phyloP scores from a whole-genome alignment of 2,888 invertebrate species.

The Conistra vaccinii region DNA sequence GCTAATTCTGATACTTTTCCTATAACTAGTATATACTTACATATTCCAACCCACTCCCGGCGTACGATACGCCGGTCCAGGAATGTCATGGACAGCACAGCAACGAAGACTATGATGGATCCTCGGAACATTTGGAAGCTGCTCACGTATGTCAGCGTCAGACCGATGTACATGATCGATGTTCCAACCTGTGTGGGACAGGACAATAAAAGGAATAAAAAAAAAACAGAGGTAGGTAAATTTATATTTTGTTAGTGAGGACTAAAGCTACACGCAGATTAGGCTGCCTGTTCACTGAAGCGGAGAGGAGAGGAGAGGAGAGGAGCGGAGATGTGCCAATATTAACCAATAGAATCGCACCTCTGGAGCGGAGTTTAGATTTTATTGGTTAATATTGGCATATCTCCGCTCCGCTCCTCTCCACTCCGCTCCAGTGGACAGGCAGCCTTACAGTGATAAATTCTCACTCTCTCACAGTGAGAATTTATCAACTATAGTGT shows the following conservation, averaged over 20 bases:
- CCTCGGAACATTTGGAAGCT: constrained; percentile 99
- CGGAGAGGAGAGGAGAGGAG: too few relatives aligned
- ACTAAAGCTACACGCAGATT: neutral
- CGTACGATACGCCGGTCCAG: constrained; percentile 92
- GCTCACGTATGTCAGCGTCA: constrained; percentile 97
- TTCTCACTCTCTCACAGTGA: too few relatives aligned
- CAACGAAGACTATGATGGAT: constrained; percentile 97
- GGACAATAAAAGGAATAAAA: neutral
- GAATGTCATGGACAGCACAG: constrained; percentile 95
- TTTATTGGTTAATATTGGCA: too few relatives aligned
- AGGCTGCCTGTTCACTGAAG: too few relatives aligned
- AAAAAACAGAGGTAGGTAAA: neutral
- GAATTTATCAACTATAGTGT: too few relatives aligned
- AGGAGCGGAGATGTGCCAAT: too few relatives aligned
- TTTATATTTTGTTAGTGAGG: neutral
- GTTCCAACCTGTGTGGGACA: constrained; percentile 92
- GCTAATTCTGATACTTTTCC: neutral
- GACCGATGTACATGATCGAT: constrained; percentile 97
- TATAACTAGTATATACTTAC: constrained; percentile 70
- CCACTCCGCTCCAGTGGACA: too few relatives aligned
- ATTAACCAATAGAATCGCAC: too few relatives aligned
- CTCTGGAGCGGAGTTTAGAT: too few relatives aligned
- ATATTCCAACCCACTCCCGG: constrained; percentile 95
- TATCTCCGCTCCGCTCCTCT: too few relatives aligned
- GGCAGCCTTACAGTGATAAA: too few relatives aligned